Evolutionary conservation across 2,888 invertebrate species (phyloP).

Genomic region (Alsophila aescularia): DNA sequence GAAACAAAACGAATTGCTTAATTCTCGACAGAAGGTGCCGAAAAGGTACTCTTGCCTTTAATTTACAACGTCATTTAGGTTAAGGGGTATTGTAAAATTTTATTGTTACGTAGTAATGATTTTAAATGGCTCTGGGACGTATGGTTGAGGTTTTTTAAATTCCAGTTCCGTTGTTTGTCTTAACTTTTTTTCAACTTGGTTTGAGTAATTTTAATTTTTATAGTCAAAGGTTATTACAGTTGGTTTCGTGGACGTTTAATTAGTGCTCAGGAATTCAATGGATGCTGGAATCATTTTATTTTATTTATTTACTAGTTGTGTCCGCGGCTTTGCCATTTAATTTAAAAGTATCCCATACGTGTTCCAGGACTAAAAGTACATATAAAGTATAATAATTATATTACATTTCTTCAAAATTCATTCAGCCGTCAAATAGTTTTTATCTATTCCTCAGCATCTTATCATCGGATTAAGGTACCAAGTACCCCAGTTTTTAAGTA

Average conservation of each 20-base stretch:
- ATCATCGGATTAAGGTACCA: too few relatives aligned
- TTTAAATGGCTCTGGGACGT: slow-evolving; percentile 36
- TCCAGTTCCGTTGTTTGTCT: slow-evolving; percentile 30
- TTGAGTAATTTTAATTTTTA: slow-evolving; percentile 9
- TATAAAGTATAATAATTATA: too few relatives aligned
- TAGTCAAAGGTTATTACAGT: background rate
- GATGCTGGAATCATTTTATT: too few relatives aligned
- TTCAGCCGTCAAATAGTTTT: too few relatives aligned
- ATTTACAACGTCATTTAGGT: slow-evolving; percentile 43
- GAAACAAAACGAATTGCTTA: slow-evolving; percentile 46
- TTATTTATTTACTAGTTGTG: too few relatives aligned
- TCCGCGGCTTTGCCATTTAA: too few relatives aligned
- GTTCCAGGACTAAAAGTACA: too few relatives aligned
- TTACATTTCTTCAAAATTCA: too few relatives aligned
- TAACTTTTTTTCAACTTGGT: slow-evolving; percentile 2
- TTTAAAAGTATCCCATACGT: too few relatives aligned
- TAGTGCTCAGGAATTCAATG: too few relatives aligned
- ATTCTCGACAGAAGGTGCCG: slow-evolving; percentile 38
- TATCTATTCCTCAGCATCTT: too few relatives aligned
- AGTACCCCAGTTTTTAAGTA: too few relatives aligned
- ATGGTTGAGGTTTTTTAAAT: slow-evolving; percentile 17
- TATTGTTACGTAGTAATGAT: slow-evolving; percentile 46
- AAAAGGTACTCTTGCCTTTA: slow-evolving; percentile 36
- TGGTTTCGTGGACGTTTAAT: background rate
- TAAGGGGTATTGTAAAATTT: slow-evolving; percentile 54